These are phyloP conservation scores for Crocidura indochinensis DNA, from an alignment of 2,797 vertebrate genomes.

Conservation along the genomic window DNA sequence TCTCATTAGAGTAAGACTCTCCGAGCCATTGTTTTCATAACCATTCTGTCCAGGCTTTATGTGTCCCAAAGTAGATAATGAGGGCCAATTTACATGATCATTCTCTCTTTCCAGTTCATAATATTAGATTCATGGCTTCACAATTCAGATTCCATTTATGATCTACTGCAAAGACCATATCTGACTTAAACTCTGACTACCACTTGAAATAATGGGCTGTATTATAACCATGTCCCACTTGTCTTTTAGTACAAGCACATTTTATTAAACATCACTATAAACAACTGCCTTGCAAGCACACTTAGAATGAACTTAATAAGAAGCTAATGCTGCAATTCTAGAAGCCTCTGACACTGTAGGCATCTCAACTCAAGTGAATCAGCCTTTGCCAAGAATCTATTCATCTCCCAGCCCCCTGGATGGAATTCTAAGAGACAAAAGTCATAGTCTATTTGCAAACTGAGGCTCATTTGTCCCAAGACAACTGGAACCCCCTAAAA, in stretches of 20 bases:
- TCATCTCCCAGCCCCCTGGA: not conserved
- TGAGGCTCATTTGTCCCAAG: no score
- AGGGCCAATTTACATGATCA: not conserved
- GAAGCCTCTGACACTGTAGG: not conserved
- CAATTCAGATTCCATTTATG: not conserved
- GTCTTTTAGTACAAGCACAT: not conserved
- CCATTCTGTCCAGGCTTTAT: not conserved
- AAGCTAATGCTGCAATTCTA: not conserved
- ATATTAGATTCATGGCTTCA: not conserved
- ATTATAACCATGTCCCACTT: not conserved
- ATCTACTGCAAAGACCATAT: not conserved
- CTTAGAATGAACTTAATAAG: not conserved
- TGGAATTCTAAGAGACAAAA: not conserved
- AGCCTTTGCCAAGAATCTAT: not conserved
- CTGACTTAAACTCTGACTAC: not conserved
- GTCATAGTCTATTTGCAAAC: not conserved
- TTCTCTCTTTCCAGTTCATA: not conserved
- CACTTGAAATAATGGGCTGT: not conserved
- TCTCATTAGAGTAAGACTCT: not conserved
- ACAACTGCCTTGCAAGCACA: not conserved
- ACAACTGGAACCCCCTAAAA: not conserved
- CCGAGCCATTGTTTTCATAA: not conserved
- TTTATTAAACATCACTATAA: not conserved
- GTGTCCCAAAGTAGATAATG: not conserved
- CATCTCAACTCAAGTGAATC: rapidly evolving